Conservation (phyloP, 2,113 vertebrate genomes). For the Saccopteryx leptura region DNA sequence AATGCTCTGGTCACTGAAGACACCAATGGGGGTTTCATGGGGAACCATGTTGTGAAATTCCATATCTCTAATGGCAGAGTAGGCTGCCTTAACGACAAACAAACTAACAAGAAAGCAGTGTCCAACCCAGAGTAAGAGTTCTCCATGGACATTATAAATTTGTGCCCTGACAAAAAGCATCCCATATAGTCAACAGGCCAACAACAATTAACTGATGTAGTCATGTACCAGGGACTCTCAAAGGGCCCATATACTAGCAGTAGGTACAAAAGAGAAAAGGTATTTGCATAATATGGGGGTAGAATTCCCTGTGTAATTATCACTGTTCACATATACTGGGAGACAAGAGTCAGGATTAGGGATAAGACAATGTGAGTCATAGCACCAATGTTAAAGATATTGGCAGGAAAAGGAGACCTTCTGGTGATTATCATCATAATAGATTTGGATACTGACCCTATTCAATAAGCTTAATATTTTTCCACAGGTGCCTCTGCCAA, state of each 20-base stretch:
- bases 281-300: not conserved
- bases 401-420: not conserved
- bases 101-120: not conserved
- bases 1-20: not conserved
- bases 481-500: not conserved
- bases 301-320: not conserved
- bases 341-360: not conserved
- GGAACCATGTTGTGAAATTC: not conserved
- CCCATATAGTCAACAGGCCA: not conserved
- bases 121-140: not conserved
- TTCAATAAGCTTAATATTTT: not conserved
- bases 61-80: not conserved
- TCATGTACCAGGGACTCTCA: not conserved
- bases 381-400: not conserved
- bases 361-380: not conserved
- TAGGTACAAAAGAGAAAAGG: not conserved
- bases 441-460: not conserved
- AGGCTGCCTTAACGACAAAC: not conserved
- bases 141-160: not conserved
- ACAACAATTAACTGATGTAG: not conserved
- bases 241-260: not conserved
- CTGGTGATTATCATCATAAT: not conserved
- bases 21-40: not conserved
- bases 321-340: not conserved
- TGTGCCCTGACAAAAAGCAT: not conserved